Evolutionary conservation across 2,888 invertebrate genomes (phyloP).

Genomic region (Drosophila vallismaia): DNA sequence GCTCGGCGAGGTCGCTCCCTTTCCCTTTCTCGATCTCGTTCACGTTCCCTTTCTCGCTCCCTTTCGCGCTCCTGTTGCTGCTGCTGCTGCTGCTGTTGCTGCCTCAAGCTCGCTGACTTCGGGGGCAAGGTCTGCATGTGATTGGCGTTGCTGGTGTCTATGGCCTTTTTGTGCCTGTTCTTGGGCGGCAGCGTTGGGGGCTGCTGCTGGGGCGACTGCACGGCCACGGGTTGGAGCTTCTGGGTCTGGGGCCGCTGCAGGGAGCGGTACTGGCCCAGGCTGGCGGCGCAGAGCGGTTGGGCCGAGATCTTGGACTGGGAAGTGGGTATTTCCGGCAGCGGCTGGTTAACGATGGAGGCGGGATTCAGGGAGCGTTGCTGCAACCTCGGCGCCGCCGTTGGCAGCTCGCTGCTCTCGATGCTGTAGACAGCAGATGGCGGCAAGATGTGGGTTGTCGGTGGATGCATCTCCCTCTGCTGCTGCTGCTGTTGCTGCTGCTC

Average conservation of each 20-base stretch:
- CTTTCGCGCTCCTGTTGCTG: slow-evolving; percentile 35
- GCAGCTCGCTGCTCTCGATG: slow-evolving; percentile 79
- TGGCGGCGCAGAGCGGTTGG: slow-evolving; percentile 83
- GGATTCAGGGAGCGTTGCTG: slow-evolving; percentile 76
- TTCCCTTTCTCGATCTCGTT: slow-evolving; percentile 42
- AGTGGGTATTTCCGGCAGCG: slow-evolving; percentile 84
- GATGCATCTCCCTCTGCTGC: slow-evolving; percentile 72
- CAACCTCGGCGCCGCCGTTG: slow-evolving; percentile 60
- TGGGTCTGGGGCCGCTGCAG: slow-evolving; percentile 85
- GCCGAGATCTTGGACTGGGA: slow-evolving; percentile 81
- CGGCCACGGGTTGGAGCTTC: slow-evolving; percentile 73
- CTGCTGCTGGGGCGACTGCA: slow-evolving; percentile 65
- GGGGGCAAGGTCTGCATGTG: slow-evolving; percentile 83
- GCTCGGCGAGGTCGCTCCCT: slow-evolving; percentile 78
- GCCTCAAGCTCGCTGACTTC: slow-evolving; percentile 81
- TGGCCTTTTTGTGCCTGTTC: slow-evolving; percentile 81
- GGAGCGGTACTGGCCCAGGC: slow-evolving; percentile 86
- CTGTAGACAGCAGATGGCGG: slow-evolving; percentile 83
- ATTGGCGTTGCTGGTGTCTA: slow-evolving; percentile 77
- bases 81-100: slow-evolving; percentile 72
- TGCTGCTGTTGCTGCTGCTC: slow-evolving; percentile 66
- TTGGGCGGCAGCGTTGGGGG: slow-evolving; percentile 84
- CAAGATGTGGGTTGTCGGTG: slow-evolving; percentile 80
- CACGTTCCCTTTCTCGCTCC: slow-evolving; percentile 41
- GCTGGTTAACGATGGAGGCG: slow-evolving; percentile 84